Evolutionary conservation across 1,140 invertebrate genomes (phyloP), one percentile per base, ranked within the genome.

Genomic region (Bombus cullumanus): DNA sequence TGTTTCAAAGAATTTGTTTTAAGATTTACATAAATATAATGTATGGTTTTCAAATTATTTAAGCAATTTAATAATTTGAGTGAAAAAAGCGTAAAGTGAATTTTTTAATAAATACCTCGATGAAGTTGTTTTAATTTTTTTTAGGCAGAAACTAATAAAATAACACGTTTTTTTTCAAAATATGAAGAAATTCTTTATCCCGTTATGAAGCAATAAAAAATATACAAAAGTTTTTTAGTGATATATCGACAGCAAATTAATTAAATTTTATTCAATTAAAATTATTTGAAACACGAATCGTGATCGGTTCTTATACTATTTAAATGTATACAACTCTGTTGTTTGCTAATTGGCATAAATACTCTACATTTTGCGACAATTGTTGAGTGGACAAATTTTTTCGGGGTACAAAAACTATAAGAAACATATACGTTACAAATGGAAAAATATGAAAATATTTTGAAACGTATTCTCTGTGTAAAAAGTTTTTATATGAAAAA

Each of bases 301-400:
- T 91, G 92, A 91, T 92, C 89, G 91, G 92, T 85, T 90, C 92
- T 95, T 95, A 95, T 87, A 80, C 93, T 95, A 95, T 94, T 88
- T 94, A 94, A 92, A 94, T 95, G 94, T 95, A 93, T 94, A 94
- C 93, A 93, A 93, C 92, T 95, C 91, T 94, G 92, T 94, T 94
- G 91, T 94, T 93, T 92, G 91, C 92, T 94, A 94, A 94, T 95
- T 94, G 92, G 93, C 93, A 94, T 94, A 95, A 94, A 95, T 95
- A 95, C 88, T 94, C 92, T 92, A 92, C 92, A 93, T 95, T 93
- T 94, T 92, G 91, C 93, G 92, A 94, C 93, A 94, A 94, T 91
- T 94, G 91, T 94, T 93, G 87, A 92, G 84, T 93, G 92, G 91
- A 92, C 82, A 91, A 88, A 87, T 89, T 89, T 86, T 81, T 75